phyloP scores from a whole-genome alignment of 1,140 invertebrate genomes.

The Pogonomyrmex californicus region DNA sequence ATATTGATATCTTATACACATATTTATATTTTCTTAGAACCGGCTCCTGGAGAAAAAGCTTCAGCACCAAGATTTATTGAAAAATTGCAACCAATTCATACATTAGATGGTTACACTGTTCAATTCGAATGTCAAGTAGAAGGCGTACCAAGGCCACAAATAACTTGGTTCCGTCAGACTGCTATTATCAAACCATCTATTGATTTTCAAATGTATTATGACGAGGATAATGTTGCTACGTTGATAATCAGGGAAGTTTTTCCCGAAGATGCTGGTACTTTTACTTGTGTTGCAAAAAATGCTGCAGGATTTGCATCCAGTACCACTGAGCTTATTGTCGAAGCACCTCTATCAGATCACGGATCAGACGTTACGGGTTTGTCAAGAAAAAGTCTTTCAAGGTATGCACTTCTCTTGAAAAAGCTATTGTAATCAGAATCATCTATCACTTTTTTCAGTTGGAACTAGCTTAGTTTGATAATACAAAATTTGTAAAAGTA shows the following conservation, averaged over 20 bases:
- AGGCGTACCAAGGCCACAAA: slow-evolving; percentile 95
- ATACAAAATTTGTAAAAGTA: too few species aligned
- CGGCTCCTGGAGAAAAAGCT: slow-evolving; percentile 91
- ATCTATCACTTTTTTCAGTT: neutral
- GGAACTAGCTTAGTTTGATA: neutral
- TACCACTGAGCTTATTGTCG: slow-evolving; percentile 95
- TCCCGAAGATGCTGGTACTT: slow-evolving; percentile 98
- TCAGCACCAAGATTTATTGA: slow-evolving; percentile 94
- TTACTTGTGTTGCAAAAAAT: slow-evolving; percentile 98
- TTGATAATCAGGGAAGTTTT: slow-evolving; percentile 98
- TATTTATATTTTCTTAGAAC: slow-evolving; percentile 88
- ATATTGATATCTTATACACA: neutral
- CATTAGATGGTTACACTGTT: slow-evolving; percentile 94
- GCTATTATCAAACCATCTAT: slow-evolving; percentile 96
- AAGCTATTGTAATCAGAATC: neutral
- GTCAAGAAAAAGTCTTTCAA: slow-evolving; percentile 93
- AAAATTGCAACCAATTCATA: slow-evolving; percentile 94
- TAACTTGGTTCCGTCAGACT: slow-evolving; percentile 98
- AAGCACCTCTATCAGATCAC: slow-evolving; percentile 95
- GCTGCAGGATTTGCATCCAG: slow-evolving; percentile 96
- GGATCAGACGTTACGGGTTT: slow-evolving; percentile 93
- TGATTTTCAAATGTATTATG: slow-evolving; percentile 97
- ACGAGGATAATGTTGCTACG: slow-evolving; percentile 96
- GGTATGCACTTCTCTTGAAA: slow-evolving; percentile 77
- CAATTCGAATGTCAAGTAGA: slow-evolving; percentile 97